These are phyloP conservation scores for Dicentrarchus labrax DNA, from an alignment of 2,113 vertebrate species.

Conservation along the genomic window DNA sequence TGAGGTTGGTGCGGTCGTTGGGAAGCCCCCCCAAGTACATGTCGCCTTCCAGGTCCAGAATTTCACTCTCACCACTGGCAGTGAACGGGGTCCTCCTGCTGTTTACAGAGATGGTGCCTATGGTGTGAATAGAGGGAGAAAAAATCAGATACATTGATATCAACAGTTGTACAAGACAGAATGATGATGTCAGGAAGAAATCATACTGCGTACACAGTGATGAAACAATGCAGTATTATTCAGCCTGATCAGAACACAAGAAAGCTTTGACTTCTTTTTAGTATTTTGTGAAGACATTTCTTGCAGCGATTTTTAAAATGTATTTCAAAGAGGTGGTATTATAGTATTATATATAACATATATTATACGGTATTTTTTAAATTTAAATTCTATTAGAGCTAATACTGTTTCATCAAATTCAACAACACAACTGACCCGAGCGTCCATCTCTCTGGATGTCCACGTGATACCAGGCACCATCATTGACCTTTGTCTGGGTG, in stretches of 20 bases:
- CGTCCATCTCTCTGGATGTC: slow-evolving; percentile 98
- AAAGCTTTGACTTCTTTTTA: not conserved
- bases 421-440: slow-evolving; percentile 87
- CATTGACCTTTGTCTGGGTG: slow-evolving; percentile 97
- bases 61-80: slow-evolving; percentile 97
- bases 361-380: no score
- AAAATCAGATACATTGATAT: not conserved
- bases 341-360: not conserved
- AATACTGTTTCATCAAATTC: not conserved
- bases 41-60: slow-evolving; percentile 96
- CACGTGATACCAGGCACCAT: slow-evolving; percentile 98
- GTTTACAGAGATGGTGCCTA: slow-evolving; percentile 99
- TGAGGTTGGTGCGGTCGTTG: slow-evolving; percentile 91
- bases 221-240: not conserved
- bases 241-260: not conserved
- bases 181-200: not conserved
- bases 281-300: not conserved
- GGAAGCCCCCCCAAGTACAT: slow-evolving; percentile 98
- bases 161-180: not conserved
- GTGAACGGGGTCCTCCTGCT: slow-evolving; percentile 96
- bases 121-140: not conserved
- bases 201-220: not conserved
- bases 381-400: not conserved
- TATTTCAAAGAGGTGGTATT: no score
- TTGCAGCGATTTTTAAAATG: not conserved